Evolutionary conservation across 2,797 vertebrate species (phyloP), one percentile per base, ranked within the genome.

Genomic region (Pteropus rufus): DNA sequence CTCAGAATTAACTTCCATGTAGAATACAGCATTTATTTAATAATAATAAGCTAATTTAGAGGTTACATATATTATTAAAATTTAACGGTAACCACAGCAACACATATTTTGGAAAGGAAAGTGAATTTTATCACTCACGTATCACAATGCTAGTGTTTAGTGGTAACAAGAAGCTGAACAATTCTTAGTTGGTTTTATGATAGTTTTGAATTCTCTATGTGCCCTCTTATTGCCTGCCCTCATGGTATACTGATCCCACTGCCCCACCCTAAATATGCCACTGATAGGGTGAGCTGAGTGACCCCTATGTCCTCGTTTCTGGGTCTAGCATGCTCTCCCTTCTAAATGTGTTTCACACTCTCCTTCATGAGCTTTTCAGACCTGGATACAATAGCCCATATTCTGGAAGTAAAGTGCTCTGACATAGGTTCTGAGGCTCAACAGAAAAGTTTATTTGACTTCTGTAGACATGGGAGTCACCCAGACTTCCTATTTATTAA

Each of bases 241-340:
- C 18, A 10, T 0, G 0, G 5, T 8, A 7, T 54, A 36, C 5
- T 44, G 0, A 16, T 36, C 39, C 62, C 49, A 16, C 0, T 4
- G 44, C 10, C 24, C 12, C 18, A 39, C 26, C 16, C 24, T 0
- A 16, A 36, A 18, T 8, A 23, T 21, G 24, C 16, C 56, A 6
- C 23, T 2, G 5, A 58, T 5, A 1, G 34, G 31, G 12, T 16
- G 11, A 39, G 76, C 21, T 39, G 44, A 11, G 21, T 39, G 65
- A 23, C 15, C 2, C 16, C 31, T 18, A 21, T 58, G 36, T 72
- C 24, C 52, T 69, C 29, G 31, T 6, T 75, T 70, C 44, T 34
- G n/a, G 9, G 60, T 52, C 29, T 6, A 31, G 46, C 49, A 34
- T 19, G 6, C 56, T 58, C 18, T 60, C 1, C 10, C 39, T 75